phyloP scores from a whole-genome alignment of 2,888 invertebrate species.

The Drosophila rellima region DNA sequence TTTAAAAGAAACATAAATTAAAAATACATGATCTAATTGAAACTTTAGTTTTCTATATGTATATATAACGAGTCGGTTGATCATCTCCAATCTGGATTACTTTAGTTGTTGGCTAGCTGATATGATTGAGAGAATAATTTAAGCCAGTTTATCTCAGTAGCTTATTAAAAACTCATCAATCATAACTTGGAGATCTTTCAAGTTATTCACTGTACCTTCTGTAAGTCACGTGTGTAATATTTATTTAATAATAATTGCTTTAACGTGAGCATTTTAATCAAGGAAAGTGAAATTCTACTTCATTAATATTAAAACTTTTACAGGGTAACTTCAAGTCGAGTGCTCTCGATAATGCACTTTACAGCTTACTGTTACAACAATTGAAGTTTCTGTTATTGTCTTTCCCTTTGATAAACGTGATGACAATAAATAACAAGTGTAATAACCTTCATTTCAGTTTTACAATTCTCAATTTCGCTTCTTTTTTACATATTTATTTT shows the following conservation, averaged over 20 bases:
- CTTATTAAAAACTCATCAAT: slow-evolving; percentile 9
- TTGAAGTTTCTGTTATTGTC: slow-evolving; percentile 6
- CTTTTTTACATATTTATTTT: slow-evolving; percentile 16
- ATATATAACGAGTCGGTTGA: not conserved
- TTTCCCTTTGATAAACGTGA: slow-evolving; percentile 48
- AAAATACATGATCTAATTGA: not conserved
- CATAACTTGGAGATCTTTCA: slow-evolving; percentile 7
- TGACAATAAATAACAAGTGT: slow-evolving; percentile 35
- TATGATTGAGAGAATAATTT: not conserved
- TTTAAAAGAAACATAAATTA: slow-evolving; percentile 7
- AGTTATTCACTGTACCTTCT: slow-evolving; percentile 6
- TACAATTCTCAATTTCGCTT: slow-evolving; percentile 5
- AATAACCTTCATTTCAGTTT: slow-evolving; percentile 36
- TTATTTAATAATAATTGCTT: slow-evolving; percentile 24
- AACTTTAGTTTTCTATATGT: not conserved
- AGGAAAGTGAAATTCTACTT: too few species aligned
- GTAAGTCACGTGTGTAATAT: slow-evolving; percentile 21
- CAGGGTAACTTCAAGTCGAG: not conserved
- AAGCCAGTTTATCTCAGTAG: not conserved
- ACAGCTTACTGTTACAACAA: slow-evolving; percentile 17
- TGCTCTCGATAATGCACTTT: slow-evolving; percentile 4
- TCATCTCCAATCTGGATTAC: not conserved
- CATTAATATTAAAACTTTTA: too few species aligned
- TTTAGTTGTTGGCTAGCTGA: not conserved
- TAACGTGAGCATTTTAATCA: not conserved